A percentile compares a stretch with the other conserved stretches of the same genome.
Evolutionary conservation across 2,113 vertebrate species (phyloP).

Genomic region (Corapipo altera): DNA sequence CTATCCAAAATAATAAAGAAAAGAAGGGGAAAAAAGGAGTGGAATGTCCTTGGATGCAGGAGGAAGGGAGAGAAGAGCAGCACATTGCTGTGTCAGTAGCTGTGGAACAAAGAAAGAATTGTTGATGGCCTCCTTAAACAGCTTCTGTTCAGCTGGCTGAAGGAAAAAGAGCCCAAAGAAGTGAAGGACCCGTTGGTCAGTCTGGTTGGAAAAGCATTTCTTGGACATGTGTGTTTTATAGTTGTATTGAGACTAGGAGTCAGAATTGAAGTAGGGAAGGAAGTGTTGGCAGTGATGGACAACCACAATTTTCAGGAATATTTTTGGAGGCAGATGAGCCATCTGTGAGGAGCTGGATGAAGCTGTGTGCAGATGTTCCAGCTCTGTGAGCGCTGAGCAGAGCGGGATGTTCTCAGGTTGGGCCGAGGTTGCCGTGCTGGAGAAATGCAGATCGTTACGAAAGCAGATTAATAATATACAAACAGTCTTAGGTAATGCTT

Average conservation of each 20-base stretch:
- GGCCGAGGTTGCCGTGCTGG: neutral
- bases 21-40: neutral
- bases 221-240: neutral
- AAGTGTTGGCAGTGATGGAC: slow-evolving; percentile 17
- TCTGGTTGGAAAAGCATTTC: neutral
- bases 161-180: neutral
- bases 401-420: neutral
- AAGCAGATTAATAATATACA: neutral
- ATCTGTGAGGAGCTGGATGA: neutral
- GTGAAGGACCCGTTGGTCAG: neutral
- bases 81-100: neutral
- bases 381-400: neutral
- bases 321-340: neutral
- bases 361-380: neutral
- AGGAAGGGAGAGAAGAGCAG: neutral
- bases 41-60: neutral
- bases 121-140: neutral
- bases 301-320: neutral
- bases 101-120: neutral
- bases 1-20: neutral
- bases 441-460: neutral
- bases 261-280: neutral
- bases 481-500: neutral
- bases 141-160: neutral
- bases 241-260: neutral